Evolutionary conservation across 2,888 invertebrate species (phyloP), one percentile per base, ranked within the genome.

Genomic region (Portevinia maculata): DNA sequence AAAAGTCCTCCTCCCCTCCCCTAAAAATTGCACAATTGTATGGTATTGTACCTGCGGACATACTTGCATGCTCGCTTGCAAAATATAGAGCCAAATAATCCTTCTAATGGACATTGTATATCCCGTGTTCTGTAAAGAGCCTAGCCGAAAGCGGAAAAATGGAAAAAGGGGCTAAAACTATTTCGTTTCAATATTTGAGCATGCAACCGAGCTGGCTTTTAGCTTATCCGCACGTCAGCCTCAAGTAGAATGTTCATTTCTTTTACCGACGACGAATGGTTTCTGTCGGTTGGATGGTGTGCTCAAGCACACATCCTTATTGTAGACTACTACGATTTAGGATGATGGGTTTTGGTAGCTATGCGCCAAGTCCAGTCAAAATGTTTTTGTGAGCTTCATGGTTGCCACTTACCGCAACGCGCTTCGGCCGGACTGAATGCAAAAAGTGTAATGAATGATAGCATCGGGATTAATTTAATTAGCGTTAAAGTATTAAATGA

Each of bases 111-210:
- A 34, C 30, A 52, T 62, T 62, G 34, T 44, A 69, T 24, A 17
- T 48, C 44, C 39, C 28, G 60, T 53, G 53, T 52, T 24, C 34
- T 44, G 50, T 34, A 53, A 46, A 53, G 39, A 62, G 60, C 52
- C 75, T 60, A 37, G 48, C 39, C 57, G 3, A 9, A 46, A 17
- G 37, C 32, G 44, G n/a, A 24, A 24, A 48, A 21, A 37, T 21
- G 7, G 32, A 71, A 52, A 21, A 48, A 34, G 32, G 24, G 32
- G 28, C 48, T 9, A 57, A 74, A 74, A 67, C 62, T 69, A 74
- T 74, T 79, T 57, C 60, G 67, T 69, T 79, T 74, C 67, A 79
- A 79, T 79, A 79, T 79, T 79, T 79, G 67, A 79, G 44, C 74
- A 67, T 67, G 79, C 79, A 62, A 69, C 79, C 74, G 48, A n/a